A percentile compares a stretch with the other conserved stretches of the same genome.
phyloP scores from a whole-genome alignment of 2,888 invertebrate species.

The Tetragonula carbonaria region DNA sequence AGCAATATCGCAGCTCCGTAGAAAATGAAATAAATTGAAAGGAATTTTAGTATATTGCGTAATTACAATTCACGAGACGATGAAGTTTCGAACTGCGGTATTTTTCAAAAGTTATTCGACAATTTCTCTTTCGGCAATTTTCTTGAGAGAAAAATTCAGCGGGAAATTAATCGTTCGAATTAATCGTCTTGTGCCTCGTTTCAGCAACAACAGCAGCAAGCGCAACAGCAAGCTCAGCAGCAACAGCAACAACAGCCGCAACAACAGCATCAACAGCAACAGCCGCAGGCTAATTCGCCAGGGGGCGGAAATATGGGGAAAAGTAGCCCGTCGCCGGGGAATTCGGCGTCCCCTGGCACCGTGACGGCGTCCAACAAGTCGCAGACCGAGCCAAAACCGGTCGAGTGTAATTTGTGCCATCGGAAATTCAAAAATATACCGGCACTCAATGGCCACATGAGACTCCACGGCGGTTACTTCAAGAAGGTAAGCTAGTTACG shows the following conservation, averaged over 20 bases:
- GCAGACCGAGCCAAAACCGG: slow-evolving; percentile 91
- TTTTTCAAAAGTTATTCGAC: no score
- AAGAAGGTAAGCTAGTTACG: slow-evolving; percentile 90
- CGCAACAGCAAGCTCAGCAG: slow-evolving; percentile 76
- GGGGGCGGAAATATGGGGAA: slow-evolving; percentile 80
- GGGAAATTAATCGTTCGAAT: not conserved
- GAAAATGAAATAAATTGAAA: no score
- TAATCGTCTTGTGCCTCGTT: slow-evolving; percentile 9
- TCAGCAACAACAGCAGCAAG: slow-evolving; percentile 76
- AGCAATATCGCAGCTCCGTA: no score
- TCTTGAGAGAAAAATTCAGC: not conserved
- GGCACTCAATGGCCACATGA: slow-evolving; percentile 99
- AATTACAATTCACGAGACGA: no score
- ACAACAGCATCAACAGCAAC: slow-evolving; percentile 75
- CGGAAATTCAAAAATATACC: slow-evolving; percentile 98
- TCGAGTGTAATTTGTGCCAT: slow-evolving; percentile 97
- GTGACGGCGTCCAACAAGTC: slow-evolving; percentile 82
- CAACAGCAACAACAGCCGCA: slow-evolving; percentile 76
- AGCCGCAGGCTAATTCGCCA: slow-evolving; percentile 79
- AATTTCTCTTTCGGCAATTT: no score
- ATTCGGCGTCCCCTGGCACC: slow-evolving; percentile 79
- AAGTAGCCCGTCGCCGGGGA: slow-evolving; percentile 79
- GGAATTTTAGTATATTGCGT: no score
- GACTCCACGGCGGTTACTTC: slow-evolving; percentile 98
- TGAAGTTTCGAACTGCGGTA: no score